Base-by-base conservation (phyloP, 64 coral and sea anemone species). In the Platygyra sinensis region DNA sequence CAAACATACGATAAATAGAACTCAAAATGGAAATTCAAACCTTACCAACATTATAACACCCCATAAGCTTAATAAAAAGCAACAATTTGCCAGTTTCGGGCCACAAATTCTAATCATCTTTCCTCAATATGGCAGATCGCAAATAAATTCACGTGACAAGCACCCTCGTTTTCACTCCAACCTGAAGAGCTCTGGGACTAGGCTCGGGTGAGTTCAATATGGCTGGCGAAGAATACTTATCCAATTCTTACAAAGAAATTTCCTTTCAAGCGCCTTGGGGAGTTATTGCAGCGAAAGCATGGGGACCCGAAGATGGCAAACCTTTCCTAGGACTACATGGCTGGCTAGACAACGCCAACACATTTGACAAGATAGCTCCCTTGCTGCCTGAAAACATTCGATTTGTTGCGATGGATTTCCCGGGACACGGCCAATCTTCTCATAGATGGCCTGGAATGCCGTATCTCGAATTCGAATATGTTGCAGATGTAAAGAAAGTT, bases 31-130 rank as follows among this genome's bases (percentile, higher is more conserved):
- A 73, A 63, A 72, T 2, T 31, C 24, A 50, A 73, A 72, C 67
- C 94, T 78, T 93, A 98, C 96, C 96, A 98, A 62, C 96, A 98
- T 95, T 86, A 98, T 69, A 55, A 95, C 84, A 54, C 96, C 96
- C 96, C 96, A 98, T 88, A 98, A 87, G 52, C 96, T 98, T 87
- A 98, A 88, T 75, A 98, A 52, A 88, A 95, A 98, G 85, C 93
- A 98, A 77, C 90, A 98, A 74, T 88, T 98, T 72, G 96, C 92
- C 51, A 98, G 30, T 59, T 98, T 98, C 19, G 96, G 93, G 30
- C 93, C 93, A 95, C 93, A 95, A 93, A 98, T 80, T 90, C 94
- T 75, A 30, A 96, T 22, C 90, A 91, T 91, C 73, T 91, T 91
- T n/a, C 28, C 69, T 60, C 69, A 90, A 90, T 76, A 90, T 93